These are phyloP conservation scores for Prorops nasuta DNA, from an alignment of 1,140 invertebrate species.

Conservation along the genomic window DNA sequence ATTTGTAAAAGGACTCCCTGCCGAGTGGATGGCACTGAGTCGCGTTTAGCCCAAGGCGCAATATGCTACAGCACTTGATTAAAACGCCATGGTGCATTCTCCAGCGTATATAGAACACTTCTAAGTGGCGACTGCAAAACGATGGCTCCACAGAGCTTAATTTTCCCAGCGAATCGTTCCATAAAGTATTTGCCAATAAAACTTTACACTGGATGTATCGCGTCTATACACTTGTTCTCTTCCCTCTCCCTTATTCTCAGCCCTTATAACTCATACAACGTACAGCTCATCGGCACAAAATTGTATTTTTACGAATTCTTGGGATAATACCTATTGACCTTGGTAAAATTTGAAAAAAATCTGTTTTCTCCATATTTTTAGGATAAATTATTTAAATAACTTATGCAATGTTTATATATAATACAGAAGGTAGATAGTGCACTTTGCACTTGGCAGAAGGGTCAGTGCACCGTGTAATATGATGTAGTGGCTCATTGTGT, in stretches of 20 bases:
- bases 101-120: slow-evolving; percentile 29
- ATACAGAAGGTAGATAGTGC: too few species aligned
- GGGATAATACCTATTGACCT: neutral
- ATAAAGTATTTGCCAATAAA: neutral
- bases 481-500: slow-evolving; percentile 33
- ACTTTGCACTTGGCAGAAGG: slow-evolving; percentile 28
- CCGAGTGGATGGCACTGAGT: slow-evolving; percentile 24
- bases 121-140: slow-evolving; percentile 20
- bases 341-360: neutral
- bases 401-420: too few species aligned
- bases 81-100: slow-evolving; percentile 37
- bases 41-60: slow-evolving; percentile 39
- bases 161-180: slow-evolving; percentile 11
- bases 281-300: too few species aligned
- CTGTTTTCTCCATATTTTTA: too few species aligned
- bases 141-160: slow-evolving; percentile 22
- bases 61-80: slow-evolving; percentile 47
- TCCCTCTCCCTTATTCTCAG: too few species aligned
- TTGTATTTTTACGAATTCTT: too few species aligned
- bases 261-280: too few species aligned
- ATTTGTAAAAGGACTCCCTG: slow-evolving; percentile 46
- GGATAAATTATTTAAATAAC: too few species aligned
- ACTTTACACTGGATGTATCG: too few species aligned
- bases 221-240: too few species aligned
- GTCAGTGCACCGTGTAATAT: slow-evolving; percentile 29